Conservation (phyloP, 2,888 invertebrate genomes). For the Cataglyphis livida region DNA sequence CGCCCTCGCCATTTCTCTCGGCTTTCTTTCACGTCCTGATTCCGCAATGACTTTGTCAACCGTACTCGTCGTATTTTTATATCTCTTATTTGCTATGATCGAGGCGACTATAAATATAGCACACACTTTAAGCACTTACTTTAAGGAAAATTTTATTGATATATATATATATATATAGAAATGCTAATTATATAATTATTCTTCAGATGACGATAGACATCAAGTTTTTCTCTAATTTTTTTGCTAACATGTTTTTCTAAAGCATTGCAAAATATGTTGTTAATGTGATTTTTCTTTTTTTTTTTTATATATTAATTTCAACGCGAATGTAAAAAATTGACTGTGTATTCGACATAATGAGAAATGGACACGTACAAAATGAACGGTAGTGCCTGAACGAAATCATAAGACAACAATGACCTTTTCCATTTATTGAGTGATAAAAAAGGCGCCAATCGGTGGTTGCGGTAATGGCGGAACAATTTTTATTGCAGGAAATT, state of each 20-base stretch:
- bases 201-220: neutral
- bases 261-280: neutral
- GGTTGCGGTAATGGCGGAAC: conserved; percentile 12
- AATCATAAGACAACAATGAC: neutral
- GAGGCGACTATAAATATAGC: neutral
- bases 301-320: neutral
- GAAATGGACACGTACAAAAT: neutral
- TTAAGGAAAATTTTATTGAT: neutral
- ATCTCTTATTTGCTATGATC: conserved; percentile 30
- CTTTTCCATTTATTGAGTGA: neutral
- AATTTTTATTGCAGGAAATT: conserved; percentile 50
- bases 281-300: neutral
- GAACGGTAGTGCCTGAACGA: neutral
- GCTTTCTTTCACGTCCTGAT: conserved; percentile 23
- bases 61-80: conserved; percentile 49
- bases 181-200: neutral
- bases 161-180: neutral
- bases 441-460: neutral
- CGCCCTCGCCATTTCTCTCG: conserved; percentile 32
- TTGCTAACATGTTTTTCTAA: neutral
- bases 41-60: conserved; percentile 55
- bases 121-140: neutral
- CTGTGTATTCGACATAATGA: neutral
- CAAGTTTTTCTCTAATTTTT: conserved; percentile 11
- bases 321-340: neutral